Conservation (phyloP, 2,888 invertebrate genomes). For the Trimorus sp. region DNA sequence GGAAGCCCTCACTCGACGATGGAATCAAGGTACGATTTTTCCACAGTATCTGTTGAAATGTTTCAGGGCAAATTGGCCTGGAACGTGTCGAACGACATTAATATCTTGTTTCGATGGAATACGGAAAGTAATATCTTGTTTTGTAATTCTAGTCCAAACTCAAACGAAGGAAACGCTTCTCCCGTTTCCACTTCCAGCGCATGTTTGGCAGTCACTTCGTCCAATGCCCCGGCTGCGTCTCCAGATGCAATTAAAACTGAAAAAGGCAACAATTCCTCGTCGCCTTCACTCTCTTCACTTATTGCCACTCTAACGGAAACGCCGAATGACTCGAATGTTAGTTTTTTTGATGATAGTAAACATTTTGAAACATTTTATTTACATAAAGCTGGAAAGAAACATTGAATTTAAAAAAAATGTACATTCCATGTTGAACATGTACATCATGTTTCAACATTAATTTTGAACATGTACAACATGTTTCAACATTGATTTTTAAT, state of each 20-base stretch:
- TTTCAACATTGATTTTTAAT: not conserved
- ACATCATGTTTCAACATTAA: not conserved
- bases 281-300: constrained; percentile 70
- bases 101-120: too few relatives aligned
- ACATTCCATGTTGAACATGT: too few relatives aligned
- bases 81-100: not conserved
- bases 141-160: constrained; percentile 55
- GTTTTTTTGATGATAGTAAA: not conserved
- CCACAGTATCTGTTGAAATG: too few relatives aligned
- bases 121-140: constrained; percentile 9
- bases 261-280: constrained; percentile 55
- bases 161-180: constrained; percentile 54
- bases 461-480: constrained; percentile 67
- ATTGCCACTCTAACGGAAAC: constrained; percentile 71
- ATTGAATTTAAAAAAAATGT: too few relatives aligned
- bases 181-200: constrained; percentile 57
- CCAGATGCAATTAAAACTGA: constrained; percentile 56
- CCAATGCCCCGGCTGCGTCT: constrained; percentile 47
- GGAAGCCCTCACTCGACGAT: constrained; percentile 74
- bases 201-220: constrained; percentile 54
- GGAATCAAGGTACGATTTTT: constrained; percentile 76
- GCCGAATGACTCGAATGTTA: constrained; percentile 70
- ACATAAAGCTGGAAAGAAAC: too few relatives aligned
- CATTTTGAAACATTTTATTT: too few relatives aligned
- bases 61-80: too few relatives aligned